A percentile compares a stretch with the other conserved stretches of the same genome.
These are phyloP conservation scores for Oligia fasciuncula DNA, from an alignment of 2,888 invertebrate species.

Conservation along the genomic window DNA sequence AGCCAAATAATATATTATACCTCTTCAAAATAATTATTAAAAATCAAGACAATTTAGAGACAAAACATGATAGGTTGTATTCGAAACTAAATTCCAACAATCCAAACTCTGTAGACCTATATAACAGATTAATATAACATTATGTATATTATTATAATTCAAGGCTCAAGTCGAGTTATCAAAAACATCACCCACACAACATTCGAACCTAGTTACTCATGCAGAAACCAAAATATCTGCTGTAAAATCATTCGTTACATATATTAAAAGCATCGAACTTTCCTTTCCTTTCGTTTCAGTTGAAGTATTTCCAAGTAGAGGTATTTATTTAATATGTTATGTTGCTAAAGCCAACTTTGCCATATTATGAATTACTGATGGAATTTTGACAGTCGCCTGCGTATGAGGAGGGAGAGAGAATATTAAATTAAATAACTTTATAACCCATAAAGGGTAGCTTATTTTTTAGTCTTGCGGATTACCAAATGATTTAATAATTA, in stretches of 20 bases:
- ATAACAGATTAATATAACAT: neutral
- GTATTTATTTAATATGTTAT: slow-evolving; percentile 46
- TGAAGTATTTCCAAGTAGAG: slow-evolving; percentile 37
- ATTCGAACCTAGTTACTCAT: slow-evolving; percentile 19
- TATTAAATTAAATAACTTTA: slow-evolving; percentile 24
- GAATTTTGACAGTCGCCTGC: slow-evolving; percentile 44
- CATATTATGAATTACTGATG: slow-evolving; percentile 45
- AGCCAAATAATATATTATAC: no score
- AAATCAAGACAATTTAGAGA: neutral
- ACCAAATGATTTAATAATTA: neutral
- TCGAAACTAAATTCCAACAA: slow-evolving; percentile 21
- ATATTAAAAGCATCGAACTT: slow-evolving; percentile 40
- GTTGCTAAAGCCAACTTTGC: slow-evolving; percentile 34
- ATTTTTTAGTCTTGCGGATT: neutral
- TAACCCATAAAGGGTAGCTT: neutral
- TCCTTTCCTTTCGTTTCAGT: neutral
- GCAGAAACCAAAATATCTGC: slow-evolving; percentile 37
- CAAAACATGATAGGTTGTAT: neutral
- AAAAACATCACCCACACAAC: slow-evolving; percentile 23
- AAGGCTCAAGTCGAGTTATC: neutral
- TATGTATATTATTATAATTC: neutral
- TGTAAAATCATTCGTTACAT: slow-evolving; percentile 48
- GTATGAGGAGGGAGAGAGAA: neutral
- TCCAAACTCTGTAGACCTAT: neutral
- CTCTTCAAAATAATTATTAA: no score